Base-by-base conservation (phyloP, 2,888 invertebrate species). In the Acronicta psi region DNA sequence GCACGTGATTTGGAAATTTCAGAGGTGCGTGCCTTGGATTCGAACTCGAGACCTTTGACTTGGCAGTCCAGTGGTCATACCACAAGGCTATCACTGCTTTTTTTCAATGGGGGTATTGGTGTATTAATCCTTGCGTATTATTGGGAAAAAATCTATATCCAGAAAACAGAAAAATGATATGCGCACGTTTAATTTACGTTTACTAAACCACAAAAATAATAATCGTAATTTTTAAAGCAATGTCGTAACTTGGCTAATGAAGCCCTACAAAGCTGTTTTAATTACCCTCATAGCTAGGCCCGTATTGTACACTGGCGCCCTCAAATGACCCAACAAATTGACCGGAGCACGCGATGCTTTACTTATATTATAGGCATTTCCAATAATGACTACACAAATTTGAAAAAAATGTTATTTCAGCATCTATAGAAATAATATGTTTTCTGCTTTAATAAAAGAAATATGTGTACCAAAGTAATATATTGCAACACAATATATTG, bases 291-390 rank as follows among this genome's bases (percentile, higher is more conserved):
- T 81, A 77, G 77, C 77, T 75, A 74, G 80, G 83, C 90, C 91
- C 91, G 87, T 90, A 90, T 88, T 87, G 87, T 82, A 81, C 73
- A 83, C 84, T 81, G 69, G 81, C 81, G 85, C 87, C 86, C 85
- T 83, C 86, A 87, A 92, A 90, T 89, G 91, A 91, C 88, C 89
- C 84, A 84, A 88, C 91, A 92, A 93, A 93, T 92, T 93, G 91
- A 91, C 87, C 85, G 84, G 82, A 84, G 81, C 93, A 93, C 93
- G 93, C 93, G 85, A 93, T 87, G 75, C 80, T 84, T 83, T 74
- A 79, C 82, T 85, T 72, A 67, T 73, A 75, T 73, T 75, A 75
- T 73, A 74, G 68, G 57, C 70, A 79, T 81, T 81, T 71, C 69
- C 66, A 69, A 70, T 81, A 80, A 81, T 76, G 68, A 60, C 58